Base-by-base conservation (phyloP, 2,888 invertebrate species). In the Xestia xanthographa region DNA sequence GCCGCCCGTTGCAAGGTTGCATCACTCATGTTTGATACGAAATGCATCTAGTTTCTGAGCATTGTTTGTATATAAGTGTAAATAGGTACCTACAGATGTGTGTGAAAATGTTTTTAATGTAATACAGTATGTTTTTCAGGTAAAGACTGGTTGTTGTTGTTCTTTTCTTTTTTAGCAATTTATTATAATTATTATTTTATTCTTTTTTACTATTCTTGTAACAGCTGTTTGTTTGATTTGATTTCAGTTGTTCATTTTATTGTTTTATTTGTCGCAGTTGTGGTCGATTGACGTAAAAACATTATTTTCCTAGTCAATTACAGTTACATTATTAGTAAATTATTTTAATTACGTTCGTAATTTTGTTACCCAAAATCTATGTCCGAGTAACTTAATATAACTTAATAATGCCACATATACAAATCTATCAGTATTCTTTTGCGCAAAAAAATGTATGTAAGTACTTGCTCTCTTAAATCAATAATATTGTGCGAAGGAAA, bases 1-100 rank as follows among this genome's bases (percentile, higher is more conserved):
- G 81, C 70, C 78, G 74, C 65, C 79, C 76, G 72, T 77, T 82
- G 82, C 86, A 89, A 89, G 88, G 89, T 83, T 84, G 75, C 72
- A 80, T 41, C 58, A 77, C 76, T 88, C 78, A 80, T 81, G 80
- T 82, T 72, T 69, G 77, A 86, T 77, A 78, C 82, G 80, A 86
- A 82, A 78, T 77, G 86, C 86, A 86, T 81, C 79, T 77, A 85
- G 83, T 85, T 82, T 77, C 67, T 79, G 70, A 75, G 83, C 75
- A 85, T 86, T 87, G 79, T 85, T 87, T 78, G 71, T 77, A 26
- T 14, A 53, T 67, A 62, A 56, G 34, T 6, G 17, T 53, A 22
- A 14, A 11, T 56, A 50, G 22, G 22, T 60, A 41, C 34, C 45
- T 48, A 50, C 5, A 53, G 26, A 72, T 68, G 26, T 72, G 6